phyloP scores from a whole-genome alignment of 2,797 vertebrate genomes.

The Enteromius mattozi region DNA sequence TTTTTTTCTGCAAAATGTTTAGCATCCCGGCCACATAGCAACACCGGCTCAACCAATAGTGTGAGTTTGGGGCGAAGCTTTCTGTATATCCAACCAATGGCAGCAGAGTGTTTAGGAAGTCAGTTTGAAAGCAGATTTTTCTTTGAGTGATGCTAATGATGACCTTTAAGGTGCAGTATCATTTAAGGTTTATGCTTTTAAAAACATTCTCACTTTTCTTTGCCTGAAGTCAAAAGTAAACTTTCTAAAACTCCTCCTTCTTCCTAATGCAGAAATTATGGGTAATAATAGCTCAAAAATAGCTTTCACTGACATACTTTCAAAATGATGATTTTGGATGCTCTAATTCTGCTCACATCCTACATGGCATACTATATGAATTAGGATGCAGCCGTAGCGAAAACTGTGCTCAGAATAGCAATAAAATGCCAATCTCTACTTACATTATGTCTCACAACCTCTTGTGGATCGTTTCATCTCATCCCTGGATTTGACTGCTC shows the following conservation, averaged over 20 bases:
- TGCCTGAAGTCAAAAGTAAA: not conserved
- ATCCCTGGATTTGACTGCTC: constrained; percentile 38
- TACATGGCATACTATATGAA: not conserved
- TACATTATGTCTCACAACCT: constrained; percentile 19
- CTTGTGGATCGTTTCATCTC: constrained; percentile 36
- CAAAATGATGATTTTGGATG: not conserved
- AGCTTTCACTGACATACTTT: not conserved
- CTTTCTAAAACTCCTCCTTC: not conserved
- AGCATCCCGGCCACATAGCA: not conserved
- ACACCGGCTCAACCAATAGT: not conserved
- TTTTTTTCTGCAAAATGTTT: too few species aligned
- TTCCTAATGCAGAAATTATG: not conserved
- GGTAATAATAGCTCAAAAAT: not conserved
- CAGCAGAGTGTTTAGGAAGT: not conserved
- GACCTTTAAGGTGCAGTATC: not conserved
- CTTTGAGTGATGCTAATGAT: too few species aligned
- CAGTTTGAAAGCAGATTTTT: not conserved
- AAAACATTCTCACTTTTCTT: not conserved
- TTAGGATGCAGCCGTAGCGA: not conserved
- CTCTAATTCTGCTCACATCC: not conserved
- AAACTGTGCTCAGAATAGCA: constrained; percentile 17
- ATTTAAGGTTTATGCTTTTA: not conserved
- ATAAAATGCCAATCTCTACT: constrained; percentile 4
- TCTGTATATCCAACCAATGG: constrained; percentile 1
- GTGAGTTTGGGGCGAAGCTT: not conserved